Percentiles rank a stretch among this genome's conserved stretches.
Evolutionary conservation across 2,797 vertebrate species (phyloP).

Genomic region (Cottoperca gobio): DNA sequence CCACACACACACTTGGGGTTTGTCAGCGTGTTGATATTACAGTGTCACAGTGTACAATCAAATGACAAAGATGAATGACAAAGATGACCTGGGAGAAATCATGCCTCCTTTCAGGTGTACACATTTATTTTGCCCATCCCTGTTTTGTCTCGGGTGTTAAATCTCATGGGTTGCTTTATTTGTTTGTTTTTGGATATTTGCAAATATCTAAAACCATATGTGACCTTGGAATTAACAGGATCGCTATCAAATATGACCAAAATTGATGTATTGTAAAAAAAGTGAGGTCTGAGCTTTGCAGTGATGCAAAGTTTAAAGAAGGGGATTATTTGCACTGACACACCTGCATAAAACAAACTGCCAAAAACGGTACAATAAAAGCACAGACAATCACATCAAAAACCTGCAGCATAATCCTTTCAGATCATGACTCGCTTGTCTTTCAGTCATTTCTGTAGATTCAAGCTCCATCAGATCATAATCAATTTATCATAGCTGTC

Average conservation of each 20-base stretch:
- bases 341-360: slow-evolving; percentile 18
- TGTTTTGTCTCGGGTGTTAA: not conserved
- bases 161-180: not conserved
- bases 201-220: not conserved
- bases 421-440: slow-evolving; percentile 47
- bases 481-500: slow-evolving; percentile 51
- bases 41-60: slow-evolving; percentile 49
- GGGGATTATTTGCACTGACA: slow-evolving; percentile 14
- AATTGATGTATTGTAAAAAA: too few relatives aligned
- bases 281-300: slow-evolving; percentile 26
- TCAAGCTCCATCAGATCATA: slow-evolving; percentile 36
- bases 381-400: slow-evolving; percentile 5
- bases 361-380: slow-evolving; percentile 14
- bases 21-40: slow-evolving; percentile 55
- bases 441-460: slow-evolving; percentile 3
- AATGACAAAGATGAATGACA: slow-evolving; percentile 59
- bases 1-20: slow-evolving; percentile 58
- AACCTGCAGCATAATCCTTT: slow-evolving; percentile 4
- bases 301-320: not conserved
- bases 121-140: not conserved
- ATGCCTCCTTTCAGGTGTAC: not conserved
- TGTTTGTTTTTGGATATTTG: not conserved
- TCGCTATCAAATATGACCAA: too few relatives aligned
- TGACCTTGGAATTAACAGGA: not conserved
- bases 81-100: slow-evolving; percentile 53